A percentile compares a stretch with the other conserved stretches of the same genome.
These are phyloP conservation scores for Sebastes paucispinis DNA, from an alignment of 2,797 vertebrate genomes.

Conservation along the genomic window DNA sequence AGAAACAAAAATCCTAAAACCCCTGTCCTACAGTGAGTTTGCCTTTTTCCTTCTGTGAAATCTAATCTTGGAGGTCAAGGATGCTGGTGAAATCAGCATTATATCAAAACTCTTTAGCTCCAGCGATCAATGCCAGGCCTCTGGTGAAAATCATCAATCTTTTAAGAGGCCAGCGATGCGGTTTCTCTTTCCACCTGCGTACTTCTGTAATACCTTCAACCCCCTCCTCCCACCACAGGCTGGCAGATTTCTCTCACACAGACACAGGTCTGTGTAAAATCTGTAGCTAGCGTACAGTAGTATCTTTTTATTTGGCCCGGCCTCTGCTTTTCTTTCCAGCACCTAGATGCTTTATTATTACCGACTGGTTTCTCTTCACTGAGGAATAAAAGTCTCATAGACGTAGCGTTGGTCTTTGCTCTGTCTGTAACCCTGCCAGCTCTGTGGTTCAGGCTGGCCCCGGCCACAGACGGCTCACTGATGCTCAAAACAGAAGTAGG, in stretches of 20 bases:
- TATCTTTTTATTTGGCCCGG: constrained; percentile 21
- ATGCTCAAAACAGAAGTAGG: constrained; percentile 40
- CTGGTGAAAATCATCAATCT: constrained; percentile 49
- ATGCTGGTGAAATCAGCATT: constrained; percentile 33
- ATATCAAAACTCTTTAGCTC: constrained; percentile 13
- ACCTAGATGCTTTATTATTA: constrained; percentile 39
- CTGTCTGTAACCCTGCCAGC: constrained; percentile 34
- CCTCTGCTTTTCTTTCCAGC: background rate
- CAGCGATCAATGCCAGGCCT: constrained; percentile 40
- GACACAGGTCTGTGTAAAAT: constrained; percentile 3
- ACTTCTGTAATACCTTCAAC: constrained; percentile 16
- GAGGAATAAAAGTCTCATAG: constrained; percentile 35
- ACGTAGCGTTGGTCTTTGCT: background rate
- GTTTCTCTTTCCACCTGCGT: constrained; percentile 26
- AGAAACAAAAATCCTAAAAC: background rate
- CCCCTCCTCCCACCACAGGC: background rate
- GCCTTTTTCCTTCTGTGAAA: constrained; percentile 14
- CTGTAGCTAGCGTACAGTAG: background rate
- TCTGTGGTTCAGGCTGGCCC: constrained; percentile 39
- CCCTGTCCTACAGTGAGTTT: background rate
- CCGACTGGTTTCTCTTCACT: constrained; percentile 21
- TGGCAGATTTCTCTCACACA: background rate
- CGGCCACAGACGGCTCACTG: constrained; percentile 27
- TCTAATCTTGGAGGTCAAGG: constrained; percentile 1
- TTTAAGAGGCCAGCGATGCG: constrained; percentile 24